A percentile compares a stretch with the other conserved stretches of the same genome.
Evolutionary conservation across 1,140 invertebrate genomes (phyloP).

Genomic region (Drosophila busckii): DNA sequence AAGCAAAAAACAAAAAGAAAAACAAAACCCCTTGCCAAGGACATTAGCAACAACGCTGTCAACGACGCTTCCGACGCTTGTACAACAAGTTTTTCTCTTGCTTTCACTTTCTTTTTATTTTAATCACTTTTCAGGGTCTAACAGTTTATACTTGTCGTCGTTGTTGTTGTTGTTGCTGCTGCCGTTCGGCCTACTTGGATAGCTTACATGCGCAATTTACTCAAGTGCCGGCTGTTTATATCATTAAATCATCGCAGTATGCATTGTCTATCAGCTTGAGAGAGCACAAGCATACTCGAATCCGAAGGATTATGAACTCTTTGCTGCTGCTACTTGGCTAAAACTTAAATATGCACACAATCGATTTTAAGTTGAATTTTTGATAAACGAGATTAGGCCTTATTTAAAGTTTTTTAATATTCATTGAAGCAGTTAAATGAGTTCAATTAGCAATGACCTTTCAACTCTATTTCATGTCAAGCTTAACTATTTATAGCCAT

Average conservation of each 20-base stretch:
- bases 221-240: slow-evolving; percentile 70
- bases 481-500: too few species aligned
- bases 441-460: too few species aligned
- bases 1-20: too few species aligned
- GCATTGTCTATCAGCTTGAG: slow-evolving; percentile 34
- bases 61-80: slow-evolving; percentile 14
- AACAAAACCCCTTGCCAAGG: slow-evolving; percentile 65
- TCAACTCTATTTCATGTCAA: too few species aligned
- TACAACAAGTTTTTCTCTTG: slow-evolving; percentile 48
- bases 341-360: too few species aligned
- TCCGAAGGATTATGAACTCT: not conserved
- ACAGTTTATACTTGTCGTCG: slow-evolving; percentile 11
- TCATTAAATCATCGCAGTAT: slow-evolving; percentile 49
- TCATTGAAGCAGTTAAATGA: too few species aligned
- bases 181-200: slow-evolving; percentile 33
- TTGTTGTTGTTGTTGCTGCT: slow-evolving; percentile 2
- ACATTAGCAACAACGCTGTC: slow-evolving; percentile 42
- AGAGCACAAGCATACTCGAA: slow-evolving; percentile 9
- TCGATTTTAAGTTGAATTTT: too few species aligned
- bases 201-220: slow-evolving; percentile 67
- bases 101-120: slow-evolving; percentile 32
- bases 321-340: not conserved
- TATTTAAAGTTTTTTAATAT: too few species aligned
- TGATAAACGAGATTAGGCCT: too few species aligned
- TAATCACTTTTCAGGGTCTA: slow-evolving; percentile 76